Base-by-base conservation (phyloP, 2,888 invertebrate genomes). In the Aleiodes leptofemur region DNA sequence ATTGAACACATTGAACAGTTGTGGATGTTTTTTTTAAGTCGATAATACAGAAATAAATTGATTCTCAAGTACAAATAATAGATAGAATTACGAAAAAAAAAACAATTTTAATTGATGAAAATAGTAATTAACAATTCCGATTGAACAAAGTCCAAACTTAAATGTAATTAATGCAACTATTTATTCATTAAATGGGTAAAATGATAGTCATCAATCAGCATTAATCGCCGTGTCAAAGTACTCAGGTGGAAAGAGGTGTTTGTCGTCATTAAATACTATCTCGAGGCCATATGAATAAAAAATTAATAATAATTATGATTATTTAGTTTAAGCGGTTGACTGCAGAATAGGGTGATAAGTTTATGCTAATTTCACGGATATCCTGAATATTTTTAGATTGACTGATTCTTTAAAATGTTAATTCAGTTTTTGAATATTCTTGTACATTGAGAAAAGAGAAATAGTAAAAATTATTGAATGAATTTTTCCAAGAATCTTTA, bases 141-240 rank as follows among this genome's bases (percentile, higher is more conserved):
- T 61, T 38, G 61, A 61, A 61, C 61, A 61, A 61, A 61, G 61
- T 61, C 38, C 61, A 34, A 38, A 38, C 16, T 23, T 4, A 7
- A 34, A 13, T 31, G 4, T 13, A 11, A 29, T 57, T 31, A 57
- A 57, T 23, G 31, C 29, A n/a, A 11, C 43, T 9, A 57, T 4
- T 11, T 23, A 31, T 57, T 57, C 57, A 57, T 57, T 57, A 31
- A 31, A 31, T 57, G 29, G 29, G 57, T 14, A 16, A 61, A 34
- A 61, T 61, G 61, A 61, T 61, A 61, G 38, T 61, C 61, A 38
- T 61, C 61, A 14, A 34, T 61, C 64, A 64, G 48, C 48, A 64
- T 64, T 64, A 64, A 64, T 64, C 43, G 9, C 23, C 16, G 64
- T 64, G 64, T 64, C 48, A 64, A 64, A 64, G 48, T 64, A 64